Percentiles rank a stretch among this genome's conserved stretches.
Evolutionary conservation across 2,113 vertebrate genomes (phyloP).

Genomic region (Rhabdomys dilectus): DNA sequence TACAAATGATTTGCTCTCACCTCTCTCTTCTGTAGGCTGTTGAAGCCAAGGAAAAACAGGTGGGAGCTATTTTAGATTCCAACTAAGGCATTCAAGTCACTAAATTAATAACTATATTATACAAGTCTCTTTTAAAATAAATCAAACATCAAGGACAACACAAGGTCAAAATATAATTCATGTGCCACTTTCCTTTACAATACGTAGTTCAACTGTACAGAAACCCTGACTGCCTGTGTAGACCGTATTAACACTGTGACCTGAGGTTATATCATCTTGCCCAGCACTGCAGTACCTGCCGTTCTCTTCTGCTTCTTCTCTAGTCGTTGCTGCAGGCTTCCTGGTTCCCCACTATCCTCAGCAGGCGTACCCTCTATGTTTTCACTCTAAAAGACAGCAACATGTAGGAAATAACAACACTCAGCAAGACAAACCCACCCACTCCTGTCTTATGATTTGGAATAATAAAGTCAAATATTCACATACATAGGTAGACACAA

Average conservation of each 20-base stretch:
- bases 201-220: not conserved
- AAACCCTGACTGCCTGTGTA: not conserved
- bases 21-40: conserved; percentile 80
- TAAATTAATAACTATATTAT: not conserved
- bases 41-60: conserved; percentile 90
- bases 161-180: not conserved
- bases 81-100: conserved; percentile 34
- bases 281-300: conserved; percentile 77
- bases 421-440: conserved; percentile 27
- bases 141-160: conserved; percentile 1
- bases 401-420: not conserved
- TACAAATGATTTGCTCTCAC: conserved; percentile 40
- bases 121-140: conserved; percentile 53
- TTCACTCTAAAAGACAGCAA: conserved; percentile 84
- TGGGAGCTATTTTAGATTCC: conserved; percentile 26
- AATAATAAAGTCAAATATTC: conserved; percentile 36
- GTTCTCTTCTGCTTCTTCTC: conserved; percentile 87
- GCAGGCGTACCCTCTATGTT: conserved; percentile 87
- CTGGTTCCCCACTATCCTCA: conserved; percentile 75
- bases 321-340: conserved; percentile 86
- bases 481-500: not conserved
- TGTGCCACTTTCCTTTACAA: not conserved
- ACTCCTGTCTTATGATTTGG: conserved; percentile 27
- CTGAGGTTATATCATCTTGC: not conserved
- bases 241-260: not conserved